Evolutionary conservation across 2,888 invertebrate species (phyloP), one percentile per base, ranked within the genome.

Genomic region (Acanthosepion lycidas): DNA sequence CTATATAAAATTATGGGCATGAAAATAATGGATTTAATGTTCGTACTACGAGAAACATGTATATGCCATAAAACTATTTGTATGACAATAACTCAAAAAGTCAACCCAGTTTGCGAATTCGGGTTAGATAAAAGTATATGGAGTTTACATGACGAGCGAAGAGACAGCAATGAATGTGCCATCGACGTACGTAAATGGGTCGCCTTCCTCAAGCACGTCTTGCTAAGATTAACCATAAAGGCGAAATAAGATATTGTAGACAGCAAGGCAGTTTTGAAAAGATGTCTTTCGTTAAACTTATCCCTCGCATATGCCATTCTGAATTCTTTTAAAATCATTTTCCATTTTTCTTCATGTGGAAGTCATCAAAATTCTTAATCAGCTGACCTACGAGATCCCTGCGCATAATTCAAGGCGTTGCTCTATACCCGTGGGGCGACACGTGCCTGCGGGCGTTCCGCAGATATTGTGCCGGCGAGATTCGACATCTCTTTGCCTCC

Each of bases 291-390:
- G 78, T 78, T 78, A 2, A 78, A 78, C n/a, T 78, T 78, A 6
- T 78, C 33, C 64, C 6, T 64, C 64, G 78, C 78, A 78, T 33
- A n/a, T 78, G 78, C n/a, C 12, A n/a, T 78, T 9, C 3, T 9
- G n/a, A n/a, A 78, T 78, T 78, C 78, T n/a, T 78, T 78, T 78
- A 78, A n/a, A 78, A 78, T 78, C n/a, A 78, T 78, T 78, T 78
- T 78, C 78, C 78, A 78, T 78, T 78, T n/a, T 78, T 33, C 78
- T 18, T n/a, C 78, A 78, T 78, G 78, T 78, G 78, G 78, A 78
- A 78, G 33, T n/a, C 78, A 78, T 78, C 78, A 78, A 78, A 78
- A 78, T 78, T 78, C 78, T 78, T 78, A 78, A 78, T 78, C 78
- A 78, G 78, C 78, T 78, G 78, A 78, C 78, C 78, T n/a, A n/a